phyloP scores from a whole-genome alignment of 2,888 invertebrate species.

The Drosophila testacea region DNA sequence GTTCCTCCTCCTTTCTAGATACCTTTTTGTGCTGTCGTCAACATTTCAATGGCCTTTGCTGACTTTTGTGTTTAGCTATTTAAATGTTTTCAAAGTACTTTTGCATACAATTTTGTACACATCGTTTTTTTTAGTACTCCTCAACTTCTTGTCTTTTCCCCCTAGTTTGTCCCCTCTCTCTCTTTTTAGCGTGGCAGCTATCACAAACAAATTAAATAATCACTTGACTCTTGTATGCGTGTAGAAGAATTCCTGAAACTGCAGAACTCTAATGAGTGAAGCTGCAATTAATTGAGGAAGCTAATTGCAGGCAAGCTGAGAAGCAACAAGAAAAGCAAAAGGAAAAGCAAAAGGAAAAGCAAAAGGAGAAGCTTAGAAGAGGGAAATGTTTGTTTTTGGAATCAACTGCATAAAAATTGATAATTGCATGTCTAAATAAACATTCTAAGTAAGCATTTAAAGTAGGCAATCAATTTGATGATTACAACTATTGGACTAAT shows the following conservation, averaged over 20 bases:
- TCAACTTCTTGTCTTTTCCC: not conserved
- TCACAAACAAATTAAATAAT: conserved; percentile 44
- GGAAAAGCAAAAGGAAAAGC: not conserved
- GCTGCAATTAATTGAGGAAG: conserved; percentile 28
- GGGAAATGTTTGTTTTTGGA: conserved; percentile 1
- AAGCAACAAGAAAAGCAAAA: not conserved
- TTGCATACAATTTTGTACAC: conserved; percentile 26
- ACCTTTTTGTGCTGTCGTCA: not conserved
- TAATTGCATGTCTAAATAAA: conserved; percentile 4
- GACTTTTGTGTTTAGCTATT: conserved; percentile 53
- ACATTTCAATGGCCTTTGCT: conserved; percentile 28
- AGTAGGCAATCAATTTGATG: not conserved
- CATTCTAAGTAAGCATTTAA: not conserved
- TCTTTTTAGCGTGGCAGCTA: conserved; percentile 10
- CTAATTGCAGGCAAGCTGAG: conserved; percentile 20
- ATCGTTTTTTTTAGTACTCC: conserved; percentile 3
- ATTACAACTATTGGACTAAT: no score
- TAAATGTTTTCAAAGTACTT: conserved; percentile 44
- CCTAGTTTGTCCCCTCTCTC: no score
- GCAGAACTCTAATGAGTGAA: conserved; percentile 16
- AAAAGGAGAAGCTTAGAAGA: not conserved
- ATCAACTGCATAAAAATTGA: not conserved
- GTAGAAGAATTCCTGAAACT: conserved; percentile 22
- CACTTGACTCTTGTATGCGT: conserved; percentile 32
- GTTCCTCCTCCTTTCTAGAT: conserved; percentile 1